These are phyloP conservation scores for Hippopotamus amphibius DNA, from an alignment of 2,113 vertebrate genomes.

Conservation along the genomic window DNA sequence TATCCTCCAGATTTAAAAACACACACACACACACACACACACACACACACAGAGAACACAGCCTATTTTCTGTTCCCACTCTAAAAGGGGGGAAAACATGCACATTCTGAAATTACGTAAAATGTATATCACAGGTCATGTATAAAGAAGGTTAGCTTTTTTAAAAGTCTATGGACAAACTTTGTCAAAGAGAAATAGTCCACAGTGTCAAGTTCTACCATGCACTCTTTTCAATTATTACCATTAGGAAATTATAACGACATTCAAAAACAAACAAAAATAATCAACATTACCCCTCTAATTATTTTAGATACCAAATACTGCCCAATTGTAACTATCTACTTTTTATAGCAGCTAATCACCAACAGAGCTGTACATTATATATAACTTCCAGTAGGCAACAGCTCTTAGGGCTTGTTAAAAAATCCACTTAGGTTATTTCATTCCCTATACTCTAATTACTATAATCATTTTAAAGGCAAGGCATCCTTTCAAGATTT, in stretches of 20 bases:
- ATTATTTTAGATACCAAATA: conserved; percentile 55
- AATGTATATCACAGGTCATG: not conserved
- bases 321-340: not conserved
- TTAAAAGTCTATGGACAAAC: not conserved
- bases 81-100: not conserved
- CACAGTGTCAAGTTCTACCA: conserved; percentile 36
- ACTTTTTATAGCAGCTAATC: not conserved
- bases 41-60: not conserved
- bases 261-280: conserved; percentile 40
- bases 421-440: not conserved
- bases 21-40: not conserved
- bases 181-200: conserved; percentile 46
- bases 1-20: not conserved
- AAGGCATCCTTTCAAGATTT: conserved; percentile 48
- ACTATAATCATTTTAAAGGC: conserved; percentile 3
- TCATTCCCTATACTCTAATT: conserved; percentile 31
- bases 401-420: not conserved
- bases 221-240: conserved; percentile 42
- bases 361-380: not conserved
- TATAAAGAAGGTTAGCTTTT: conserved; percentile 3
- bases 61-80: conserved; percentile 40
- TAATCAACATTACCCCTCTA: not conserved
- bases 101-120: conserved; percentile 48
- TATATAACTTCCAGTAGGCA: conserved; percentile 17
- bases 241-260: not conserved